Base-by-base conservation (phyloP, 37 sponge, comb jelly and placozoan genomes). In the Spongilla lacustris region DNA sequence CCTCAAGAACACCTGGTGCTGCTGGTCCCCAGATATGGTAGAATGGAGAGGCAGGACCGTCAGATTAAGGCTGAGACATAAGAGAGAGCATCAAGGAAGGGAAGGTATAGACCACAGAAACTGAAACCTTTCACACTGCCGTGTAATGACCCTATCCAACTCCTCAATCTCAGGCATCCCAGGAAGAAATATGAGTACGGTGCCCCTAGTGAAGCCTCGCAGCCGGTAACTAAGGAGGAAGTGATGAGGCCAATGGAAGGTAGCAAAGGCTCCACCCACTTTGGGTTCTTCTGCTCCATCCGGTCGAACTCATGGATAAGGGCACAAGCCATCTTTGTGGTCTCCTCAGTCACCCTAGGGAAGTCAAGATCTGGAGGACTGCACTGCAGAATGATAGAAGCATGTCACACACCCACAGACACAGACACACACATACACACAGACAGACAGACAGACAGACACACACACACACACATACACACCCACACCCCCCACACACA, bases 101-200 rank as follows among this genome's bases (percentile, higher is more conserved):
- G 8, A 46, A 46, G 46, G 46, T 10, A 46, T 8, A 46, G 46
- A 24, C 13, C 5, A 24, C 26, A 70, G 36, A 69, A 34, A 81
- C 82, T 67, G 69, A 27, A 27, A 26, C 71, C 85, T 27, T 76
- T 77, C 85, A 67, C 49, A 28, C 68, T 26, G n/a, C 83, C 14
- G 12, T 17, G 4, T 58, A 19, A 58, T 58, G 21, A 1, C 1
- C 11, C 58, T 10, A 17, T 89, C 83, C 79, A 93, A 79, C 22
- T 79, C 73, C 78, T 79, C 83, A 48, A 95, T 95, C 88, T 95
- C 98, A 0, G 92, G 93, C 69, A 98, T 76, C 14, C 98, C 98
- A 24, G 98, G 98, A 24, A 98, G 89, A 75, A 98, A 98, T 13
- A 95, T 89, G 33, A 98, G 85, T 34, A 95, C 98, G 23, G 98